A percentile compares a stretch with the other conserved stretches of the same genome.
Conservation (phyloP, 2,888 invertebrate genomes). For the Catocala sponsa region DNA sequence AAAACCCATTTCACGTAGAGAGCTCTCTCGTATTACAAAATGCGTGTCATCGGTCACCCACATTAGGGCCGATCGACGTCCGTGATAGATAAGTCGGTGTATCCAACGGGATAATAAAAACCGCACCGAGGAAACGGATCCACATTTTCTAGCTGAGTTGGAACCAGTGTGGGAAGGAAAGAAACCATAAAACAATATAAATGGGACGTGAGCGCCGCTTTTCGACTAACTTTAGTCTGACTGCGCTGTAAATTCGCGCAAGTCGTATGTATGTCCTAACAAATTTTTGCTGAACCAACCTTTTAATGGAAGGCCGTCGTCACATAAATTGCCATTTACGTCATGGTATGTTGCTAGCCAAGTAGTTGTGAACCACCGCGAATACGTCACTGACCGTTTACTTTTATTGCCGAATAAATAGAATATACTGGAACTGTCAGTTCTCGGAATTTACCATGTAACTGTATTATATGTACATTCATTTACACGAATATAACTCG, state of each 20-base stretch:
- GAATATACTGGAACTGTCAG: background rate
- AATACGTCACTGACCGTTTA: background rate
- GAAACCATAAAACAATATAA: slow-evolving; percentile 83
- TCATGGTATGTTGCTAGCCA: slow-evolving; percentile 14
- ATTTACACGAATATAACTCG: too few species aligned
- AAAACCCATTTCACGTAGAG: slow-evolving; percentile 51
- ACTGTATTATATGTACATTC: too few species aligned
- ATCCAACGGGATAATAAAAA: slow-evolving; percentile 64
- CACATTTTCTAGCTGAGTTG: slow-evolving; percentile 69
- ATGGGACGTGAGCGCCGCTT: slow-evolving; percentile 75
- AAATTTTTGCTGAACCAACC: slow-evolving; percentile 53
- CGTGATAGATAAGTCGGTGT: slow-evolving; percentile 52
- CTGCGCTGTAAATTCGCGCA: slow-evolving; percentile 63
- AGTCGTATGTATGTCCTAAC: slow-evolving; percentile 58
- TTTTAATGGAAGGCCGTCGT: slow-evolving; percentile 42
- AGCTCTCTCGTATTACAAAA: slow-evolving; percentile 48
- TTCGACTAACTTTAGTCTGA: slow-evolving; percentile 64
- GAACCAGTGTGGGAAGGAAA: slow-evolving; percentile 71
- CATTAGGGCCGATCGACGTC: slow-evolving; percentile 46
- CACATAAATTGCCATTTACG: slow-evolving; percentile 33
- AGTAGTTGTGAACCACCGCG: background rate
- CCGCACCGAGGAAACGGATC: slow-evolving; percentile 65
- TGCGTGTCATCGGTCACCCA: slow-evolving; percentile 55
- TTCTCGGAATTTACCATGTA: background rate
- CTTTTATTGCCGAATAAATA: slow-evolving; percentile 5